Percentiles rank a stretch among this genome's conserved stretches.
Evolutionary conservation across 1,140 invertebrate genomes (phyloP).

Genomic region (Lamellibrachia luymesi): DNA sequence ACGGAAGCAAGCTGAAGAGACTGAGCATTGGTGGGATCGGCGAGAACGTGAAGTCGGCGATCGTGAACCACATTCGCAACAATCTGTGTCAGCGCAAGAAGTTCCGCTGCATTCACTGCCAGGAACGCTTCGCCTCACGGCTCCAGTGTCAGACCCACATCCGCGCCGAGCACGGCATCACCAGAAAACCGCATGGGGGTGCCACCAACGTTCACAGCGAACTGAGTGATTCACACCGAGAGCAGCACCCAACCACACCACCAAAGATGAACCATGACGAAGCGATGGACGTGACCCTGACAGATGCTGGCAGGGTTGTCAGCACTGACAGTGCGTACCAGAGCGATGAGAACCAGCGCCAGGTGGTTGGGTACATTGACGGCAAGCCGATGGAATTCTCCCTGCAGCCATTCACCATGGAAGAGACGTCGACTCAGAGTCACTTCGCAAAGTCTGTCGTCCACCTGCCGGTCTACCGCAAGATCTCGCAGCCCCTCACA

Average conservation of each 20-base stretch:
- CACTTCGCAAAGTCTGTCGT: conserved; percentile 82
- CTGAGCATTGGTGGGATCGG: conserved; percentile 31
- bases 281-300: not conserved
- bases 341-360: conserved; percentile 33
- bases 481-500: conserved; percentile 76
- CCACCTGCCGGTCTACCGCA: conserved; percentile 84
- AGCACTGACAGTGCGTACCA: conserved; percentile 10
- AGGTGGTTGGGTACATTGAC: conserved; percentile 35
- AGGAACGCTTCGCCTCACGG: conserved; percentile 53
- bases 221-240: conserved; percentile 30
- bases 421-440: conserved; percentile 49
- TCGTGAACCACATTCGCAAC: conserved; percentile 14
- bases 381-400: conserved; percentile 57
- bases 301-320: not conserved
- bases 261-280: not conserved
- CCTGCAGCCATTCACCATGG: conserved; percentile 80
- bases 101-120: conserved; percentile 60
- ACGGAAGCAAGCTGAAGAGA: conserved; percentile 9
- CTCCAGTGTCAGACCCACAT: conserved; percentile 55
- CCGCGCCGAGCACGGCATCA: conserved; percentile 47
- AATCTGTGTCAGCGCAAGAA: conserved; percentile 34
- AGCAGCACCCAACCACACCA: conserved; percentile 19
- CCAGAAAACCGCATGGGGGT: conserved; percentile 32
- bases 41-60: conserved; percentile 19
- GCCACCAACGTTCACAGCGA: conserved; percentile 35